Evolutionary conservation across 2,113 vertebrate species (phyloP).

Genomic region (Progne subis): DNA sequence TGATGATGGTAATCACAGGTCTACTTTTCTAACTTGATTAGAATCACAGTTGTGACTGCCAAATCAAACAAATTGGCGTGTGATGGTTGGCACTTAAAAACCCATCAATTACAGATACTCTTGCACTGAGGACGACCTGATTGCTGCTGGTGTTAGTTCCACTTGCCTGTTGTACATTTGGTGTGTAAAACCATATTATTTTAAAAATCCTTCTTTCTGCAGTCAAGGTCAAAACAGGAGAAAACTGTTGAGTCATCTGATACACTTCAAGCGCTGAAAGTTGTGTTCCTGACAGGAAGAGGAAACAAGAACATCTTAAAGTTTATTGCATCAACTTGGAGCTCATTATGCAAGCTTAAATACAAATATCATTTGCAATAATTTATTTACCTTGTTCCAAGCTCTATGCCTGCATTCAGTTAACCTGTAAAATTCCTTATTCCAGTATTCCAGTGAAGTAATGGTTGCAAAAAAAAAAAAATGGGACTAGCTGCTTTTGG

Average conservation of each 20-base stretch:
- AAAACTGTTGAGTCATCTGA: not conserved
- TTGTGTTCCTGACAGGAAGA: not conserved
- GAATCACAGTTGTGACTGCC: slow-evolving; percentile 5
- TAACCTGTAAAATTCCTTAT: not conserved
- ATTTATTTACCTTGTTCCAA: not conserved
- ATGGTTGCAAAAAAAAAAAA: not conserved
- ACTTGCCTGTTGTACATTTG: not conserved
- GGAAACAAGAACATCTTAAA: not conserved
- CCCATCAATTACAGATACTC: not conserved
- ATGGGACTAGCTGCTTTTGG: not conserved
- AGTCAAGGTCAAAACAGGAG: not conserved
- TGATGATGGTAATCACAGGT: slow-evolving; percentile 24
- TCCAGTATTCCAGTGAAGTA: fast-evolving
- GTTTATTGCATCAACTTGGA: not conserved
- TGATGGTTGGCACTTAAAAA: not conserved
- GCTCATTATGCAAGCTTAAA: not conserved
- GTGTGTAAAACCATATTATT: not conserved
- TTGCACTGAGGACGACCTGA: not conserved
- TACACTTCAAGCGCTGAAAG: not conserved
- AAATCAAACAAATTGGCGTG: slow-evolving; percentile 12
- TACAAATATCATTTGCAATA: not conserved
- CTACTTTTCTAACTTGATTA: slow-evolving; percentile 38
- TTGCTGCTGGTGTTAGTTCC: not conserved
- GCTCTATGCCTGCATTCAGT: not conserved
- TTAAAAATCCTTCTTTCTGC: not conserved